These are phyloP conservation scores for Synergus itoensis DNA, from an alignment of 2,888 invertebrate species.

Conservation along the genomic window DNA sequence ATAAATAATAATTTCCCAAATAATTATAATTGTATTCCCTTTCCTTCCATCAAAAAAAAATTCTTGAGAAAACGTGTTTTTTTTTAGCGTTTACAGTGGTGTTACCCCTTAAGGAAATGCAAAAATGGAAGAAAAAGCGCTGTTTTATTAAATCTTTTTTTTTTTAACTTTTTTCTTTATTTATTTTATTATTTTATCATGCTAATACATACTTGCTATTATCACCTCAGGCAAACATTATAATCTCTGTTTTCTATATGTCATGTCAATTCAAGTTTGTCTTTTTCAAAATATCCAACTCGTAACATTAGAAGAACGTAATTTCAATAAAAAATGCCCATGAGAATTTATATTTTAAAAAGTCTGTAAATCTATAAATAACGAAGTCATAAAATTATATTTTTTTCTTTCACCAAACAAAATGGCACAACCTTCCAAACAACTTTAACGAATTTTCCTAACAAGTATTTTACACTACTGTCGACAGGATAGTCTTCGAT, in stretches of 20 bases:
- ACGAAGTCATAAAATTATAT: not conserved
- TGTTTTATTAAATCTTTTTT: not conserved
- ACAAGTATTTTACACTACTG: not conserved
- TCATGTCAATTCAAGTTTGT: not conserved
- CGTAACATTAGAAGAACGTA: not conserved
- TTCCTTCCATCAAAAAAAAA: too few species aligned
- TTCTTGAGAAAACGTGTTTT: too few species aligned
- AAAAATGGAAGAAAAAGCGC: not conserved
- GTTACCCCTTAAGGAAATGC: not conserved
- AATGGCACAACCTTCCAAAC: not conserved
- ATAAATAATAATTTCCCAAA: too few species aligned
- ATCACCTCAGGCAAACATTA: not conserved
- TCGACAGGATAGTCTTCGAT: not conserved
- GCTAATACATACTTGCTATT: constrained; percentile 1
- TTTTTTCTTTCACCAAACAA: not conserved
- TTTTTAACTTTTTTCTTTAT: not conserved
- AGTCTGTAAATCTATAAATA: not conserved
- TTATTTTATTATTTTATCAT: not conserved
- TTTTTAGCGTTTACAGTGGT: too few species aligned
- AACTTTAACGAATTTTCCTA: not conserved
- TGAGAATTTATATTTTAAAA: not conserved
- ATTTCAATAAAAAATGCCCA: not conserved
- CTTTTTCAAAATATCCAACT: not conserved
- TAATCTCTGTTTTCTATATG: not conserved
- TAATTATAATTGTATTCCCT: too few species aligned